phyloP scores from a whole-genome alignment of 35 echinoderm and acorn worm genomes.

The Heliocidaris erythrogramma region DNA sequence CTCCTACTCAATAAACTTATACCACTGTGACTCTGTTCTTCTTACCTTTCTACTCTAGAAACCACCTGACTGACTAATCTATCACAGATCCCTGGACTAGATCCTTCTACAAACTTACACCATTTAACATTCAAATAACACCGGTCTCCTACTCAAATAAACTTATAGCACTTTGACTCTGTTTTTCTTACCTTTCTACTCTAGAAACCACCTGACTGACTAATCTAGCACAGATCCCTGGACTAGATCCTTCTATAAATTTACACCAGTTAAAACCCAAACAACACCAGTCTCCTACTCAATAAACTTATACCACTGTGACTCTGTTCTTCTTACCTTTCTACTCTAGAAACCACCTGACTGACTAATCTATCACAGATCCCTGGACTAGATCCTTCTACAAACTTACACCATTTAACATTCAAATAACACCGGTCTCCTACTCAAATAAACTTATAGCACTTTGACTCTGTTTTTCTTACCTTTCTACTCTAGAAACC shows the following conservation, averaged over 20 bases:
- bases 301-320: no score
- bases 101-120: conserved; percentile 65
- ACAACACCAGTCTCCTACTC: no score
- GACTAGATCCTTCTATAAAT: no score
- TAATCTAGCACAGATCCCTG: conserved; percentile 65
- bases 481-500: conserved; percentile 35
- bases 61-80: conserved; percentile 69
- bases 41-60: conserved; percentile 86
- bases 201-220: conserved; percentile 64
- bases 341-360: conserved; percentile 72
- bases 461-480: no score
- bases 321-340: conserved; percentile 66
- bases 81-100: conserved; percentile 93
- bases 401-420: neutral
- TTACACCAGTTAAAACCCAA: no score
- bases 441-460: no score
- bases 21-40: neutral
- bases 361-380: conserved; percentile 85
- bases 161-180: no score
- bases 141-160: no score
- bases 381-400: conserved; percentile 88
- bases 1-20: no score
- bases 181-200: no score
- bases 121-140: no score
- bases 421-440: no score